phyloP scores from a whole-genome alignment of 1,140 invertebrate genomes.

The Cepaea nemoralis region DNA sequence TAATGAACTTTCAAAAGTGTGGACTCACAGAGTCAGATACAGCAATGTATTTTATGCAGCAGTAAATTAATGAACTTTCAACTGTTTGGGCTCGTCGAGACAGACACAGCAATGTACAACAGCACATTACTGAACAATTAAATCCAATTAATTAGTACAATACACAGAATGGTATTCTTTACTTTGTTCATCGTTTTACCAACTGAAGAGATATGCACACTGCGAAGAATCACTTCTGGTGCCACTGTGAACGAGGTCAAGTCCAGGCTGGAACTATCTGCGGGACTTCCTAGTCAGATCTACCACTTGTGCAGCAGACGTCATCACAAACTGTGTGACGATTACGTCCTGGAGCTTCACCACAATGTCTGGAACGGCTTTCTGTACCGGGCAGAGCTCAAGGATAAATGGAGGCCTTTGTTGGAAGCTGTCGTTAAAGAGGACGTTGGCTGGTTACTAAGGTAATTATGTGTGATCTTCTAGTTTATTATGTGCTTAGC shows the following conservation, averaged over 20 bases:
- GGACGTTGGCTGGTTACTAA: conserved; percentile 15
- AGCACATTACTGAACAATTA: too few relatives aligned
- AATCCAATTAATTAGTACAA: too few relatives aligned
- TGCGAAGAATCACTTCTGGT: conserved; percentile 54
- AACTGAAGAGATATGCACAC: conserved; percentile 55
- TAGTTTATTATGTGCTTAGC: too few relatives aligned
- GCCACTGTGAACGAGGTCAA: conserved; percentile 51
- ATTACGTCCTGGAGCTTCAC: conserved; percentile 47
- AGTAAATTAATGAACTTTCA: too few relatives aligned
- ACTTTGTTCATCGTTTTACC: conserved; percentile 61
- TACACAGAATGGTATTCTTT: conserved; percentile 44
- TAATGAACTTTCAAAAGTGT: too few relatives aligned
- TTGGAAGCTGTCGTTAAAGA: conserved; percentile 50
- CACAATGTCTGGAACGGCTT: conserved; percentile 47
- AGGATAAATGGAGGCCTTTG: conserved; percentile 40
- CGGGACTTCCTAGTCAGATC: conserved; percentile 58
- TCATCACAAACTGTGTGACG: conserved; percentile 50
- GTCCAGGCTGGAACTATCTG: conserved; percentile 53
- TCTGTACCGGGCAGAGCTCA: conserved; percentile 36
- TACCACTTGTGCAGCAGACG: conserved; percentile 54
- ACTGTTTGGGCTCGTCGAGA: too few relatives aligned
- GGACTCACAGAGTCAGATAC: too few relatives aligned
- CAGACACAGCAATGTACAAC: too few relatives aligned
- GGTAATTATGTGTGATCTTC: conserved; percentile 21
- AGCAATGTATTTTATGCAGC: too few relatives aligned